These are phyloP conservation scores for Omphaloscelis lunosa DNA, from an alignment of 2,888 invertebrate genomes.

Conservation along the genomic window DNA sequence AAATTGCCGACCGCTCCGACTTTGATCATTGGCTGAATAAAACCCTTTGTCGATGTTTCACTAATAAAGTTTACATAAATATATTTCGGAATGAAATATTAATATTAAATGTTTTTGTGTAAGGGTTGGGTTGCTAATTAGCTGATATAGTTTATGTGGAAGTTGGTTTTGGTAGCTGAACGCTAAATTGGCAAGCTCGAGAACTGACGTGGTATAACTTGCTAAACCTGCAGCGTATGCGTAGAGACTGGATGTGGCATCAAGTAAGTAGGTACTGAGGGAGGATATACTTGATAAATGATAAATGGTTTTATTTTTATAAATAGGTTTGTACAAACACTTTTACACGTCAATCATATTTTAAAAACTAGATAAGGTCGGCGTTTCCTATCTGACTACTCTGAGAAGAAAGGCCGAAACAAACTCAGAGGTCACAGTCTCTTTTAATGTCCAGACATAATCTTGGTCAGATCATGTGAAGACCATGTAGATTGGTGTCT, in stretches of 20 bases:
- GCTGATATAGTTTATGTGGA: conserved; percentile 62
- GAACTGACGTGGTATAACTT: conserved; percentile 70
- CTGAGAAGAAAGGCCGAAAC: too few species aligned
- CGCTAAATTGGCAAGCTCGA: conserved; percentile 73
- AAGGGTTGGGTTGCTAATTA: conserved; percentile 65
- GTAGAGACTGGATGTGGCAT: conserved; percentile 61
- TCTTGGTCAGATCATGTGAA: too few species aligned
- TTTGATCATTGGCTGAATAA: conserved; percentile 70
- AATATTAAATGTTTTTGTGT: conserved; percentile 56
- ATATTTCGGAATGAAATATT: conserved; percentile 48
- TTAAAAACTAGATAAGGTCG: too few species aligned
- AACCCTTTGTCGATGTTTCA: conserved; percentile 66
- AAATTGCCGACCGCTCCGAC: conserved; percentile 62
- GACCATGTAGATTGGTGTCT: too few species aligned
- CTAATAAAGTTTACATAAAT: conserved; percentile 66
- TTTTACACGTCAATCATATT: too few species aligned
- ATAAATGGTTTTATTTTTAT: too few species aligned
- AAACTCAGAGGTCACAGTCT: too few species aligned
- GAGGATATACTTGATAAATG: too few species aligned
- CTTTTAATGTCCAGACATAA: too few species aligned
- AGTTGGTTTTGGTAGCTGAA: conserved; percentile 54
- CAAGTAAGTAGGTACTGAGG: not conserved
- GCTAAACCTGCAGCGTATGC: conserved; percentile 61
- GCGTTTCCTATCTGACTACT: too few species aligned
- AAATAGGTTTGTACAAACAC: too few species aligned